phyloP scores from a whole-genome alignment of 2,888 invertebrate genomes.

The Sepioteuthis lessoniana region DNA sequence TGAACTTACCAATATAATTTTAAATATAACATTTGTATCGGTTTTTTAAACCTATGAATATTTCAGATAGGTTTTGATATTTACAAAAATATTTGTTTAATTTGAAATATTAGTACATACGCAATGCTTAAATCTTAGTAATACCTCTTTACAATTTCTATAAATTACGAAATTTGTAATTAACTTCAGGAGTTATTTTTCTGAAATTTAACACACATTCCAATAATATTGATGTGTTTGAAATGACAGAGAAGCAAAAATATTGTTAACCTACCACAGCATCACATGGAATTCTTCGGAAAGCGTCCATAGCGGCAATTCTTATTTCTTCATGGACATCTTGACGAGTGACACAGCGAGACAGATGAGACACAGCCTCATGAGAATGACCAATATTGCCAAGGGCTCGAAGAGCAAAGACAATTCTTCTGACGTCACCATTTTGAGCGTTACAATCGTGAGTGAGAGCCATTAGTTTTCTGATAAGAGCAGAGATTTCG shows the following conservation, averaged over 20 bases:
- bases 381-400: constrained; percentile 88
- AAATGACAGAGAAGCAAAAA: not conserved
- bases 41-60: no score
- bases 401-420: constrained; percentile 83
- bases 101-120: no score
- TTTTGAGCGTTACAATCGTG: not conserved
- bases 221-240: not conserved
- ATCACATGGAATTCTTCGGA: constrained; percentile 82
- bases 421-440: not conserved
- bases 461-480: not conserved
- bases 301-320: constrained; percentile 87
- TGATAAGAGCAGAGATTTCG: constrained; percentile 65
- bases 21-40: no score
- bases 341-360: constrained; percentile 74
- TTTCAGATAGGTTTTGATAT: no score
- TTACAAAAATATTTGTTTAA: no score
- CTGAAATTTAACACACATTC: not conserved
- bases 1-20: no score
- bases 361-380: constrained; percentile 61
- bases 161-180: no score
- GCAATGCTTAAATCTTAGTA: no score
- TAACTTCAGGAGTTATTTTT: not conserved
- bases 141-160: no score
- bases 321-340: constrained; percentile 83
- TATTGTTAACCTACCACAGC: not conserved